These are phyloP conservation scores for Drosophila pegasa DNA, from an alignment of 2,888 invertebrate genomes.

Conservation along the genomic window DNA sequence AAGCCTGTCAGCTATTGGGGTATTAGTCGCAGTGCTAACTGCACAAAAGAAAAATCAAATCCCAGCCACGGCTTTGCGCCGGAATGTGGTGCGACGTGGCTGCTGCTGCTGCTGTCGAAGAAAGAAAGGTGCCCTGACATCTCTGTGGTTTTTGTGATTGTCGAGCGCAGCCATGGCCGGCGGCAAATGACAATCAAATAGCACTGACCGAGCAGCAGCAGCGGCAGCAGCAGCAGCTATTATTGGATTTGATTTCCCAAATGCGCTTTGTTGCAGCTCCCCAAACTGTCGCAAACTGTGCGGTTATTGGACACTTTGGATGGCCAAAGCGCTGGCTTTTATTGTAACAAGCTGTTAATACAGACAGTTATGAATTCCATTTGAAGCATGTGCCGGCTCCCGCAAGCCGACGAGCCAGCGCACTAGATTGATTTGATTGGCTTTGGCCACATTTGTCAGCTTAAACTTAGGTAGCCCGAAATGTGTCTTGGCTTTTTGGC, in stretches of 20 bases:
- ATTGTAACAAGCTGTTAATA: conserved; percentile 27
- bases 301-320: conserved; percentile 33
- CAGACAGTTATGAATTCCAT: conserved; percentile 34
- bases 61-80: conserved; percentile 27
- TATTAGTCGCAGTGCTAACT: conserved; percentile 62
- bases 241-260: conserved; percentile 64
- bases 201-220: conserved; percentile 25
- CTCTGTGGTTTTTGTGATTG: conserved; percentile 66
- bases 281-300: conserved; percentile 41
- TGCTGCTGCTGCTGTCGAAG: conserved; percentile 2
- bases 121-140: conserved; percentile 67
- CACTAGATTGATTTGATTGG: conserved; percentile 10
- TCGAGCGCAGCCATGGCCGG: conserved; percentile 34
- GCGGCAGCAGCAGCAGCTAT: conserved; percentile 28
- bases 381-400: neutral
- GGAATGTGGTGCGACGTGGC: neutral
- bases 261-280: conserved; percentile 50
- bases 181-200: conserved; percentile 63
- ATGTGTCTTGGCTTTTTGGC: conserved; percentile 13
- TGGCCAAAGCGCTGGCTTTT: conserved; percentile 21
- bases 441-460: neutral
- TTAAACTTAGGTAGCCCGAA: conserved; percentile 1
- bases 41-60: conserved; percentile 74
- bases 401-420: neutral
- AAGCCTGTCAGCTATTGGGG: conserved; percentile 62